Evolutionary conservation across 2,113 vertebrate genomes (phyloP).

Genomic region (Origma solitaria): DNA sequence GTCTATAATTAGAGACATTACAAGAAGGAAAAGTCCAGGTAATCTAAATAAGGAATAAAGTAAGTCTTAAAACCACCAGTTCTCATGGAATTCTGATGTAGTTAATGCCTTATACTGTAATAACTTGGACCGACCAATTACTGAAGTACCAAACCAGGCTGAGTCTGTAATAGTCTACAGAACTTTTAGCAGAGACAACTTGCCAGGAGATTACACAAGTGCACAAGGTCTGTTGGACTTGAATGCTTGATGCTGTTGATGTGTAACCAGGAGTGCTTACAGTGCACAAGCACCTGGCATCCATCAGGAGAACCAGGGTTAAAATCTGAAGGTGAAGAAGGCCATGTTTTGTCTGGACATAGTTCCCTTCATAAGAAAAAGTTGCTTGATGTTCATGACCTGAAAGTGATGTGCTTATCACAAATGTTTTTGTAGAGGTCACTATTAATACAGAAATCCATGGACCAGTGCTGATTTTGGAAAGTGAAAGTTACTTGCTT

Average conservation of each 20-base stretch:
- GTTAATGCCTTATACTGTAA: neutral
- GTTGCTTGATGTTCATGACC: neutral
- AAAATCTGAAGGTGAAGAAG: neutral
- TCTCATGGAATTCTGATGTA: neutral
- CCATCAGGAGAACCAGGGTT: neutral
- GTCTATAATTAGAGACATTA: neutral
- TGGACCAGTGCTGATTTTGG: neutral
- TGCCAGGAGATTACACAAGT: neutral
- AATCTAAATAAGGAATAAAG: neutral
- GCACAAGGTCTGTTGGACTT: neutral
- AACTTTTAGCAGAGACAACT: neutral
- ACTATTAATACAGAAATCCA: neutral
- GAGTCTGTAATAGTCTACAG: neutral
- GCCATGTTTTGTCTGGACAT: neutral
- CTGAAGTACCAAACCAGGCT: neutral
- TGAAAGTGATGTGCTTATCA: neutral
- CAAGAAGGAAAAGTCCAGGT: neutral
- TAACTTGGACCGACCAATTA: neutral
- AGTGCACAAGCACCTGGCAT: neutral
- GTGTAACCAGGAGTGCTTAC: neutral
- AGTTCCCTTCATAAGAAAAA: neutral
- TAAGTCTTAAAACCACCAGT: neutral
- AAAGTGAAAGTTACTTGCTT: neutral
- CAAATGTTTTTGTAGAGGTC: neutral
- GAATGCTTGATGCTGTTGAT: neutral